Evolutionary conservation across 2,888 invertebrate species (phyloP), one percentile per base, ranked within the genome.

Genomic region (Caenorhabditis macrosperma): DNA sequence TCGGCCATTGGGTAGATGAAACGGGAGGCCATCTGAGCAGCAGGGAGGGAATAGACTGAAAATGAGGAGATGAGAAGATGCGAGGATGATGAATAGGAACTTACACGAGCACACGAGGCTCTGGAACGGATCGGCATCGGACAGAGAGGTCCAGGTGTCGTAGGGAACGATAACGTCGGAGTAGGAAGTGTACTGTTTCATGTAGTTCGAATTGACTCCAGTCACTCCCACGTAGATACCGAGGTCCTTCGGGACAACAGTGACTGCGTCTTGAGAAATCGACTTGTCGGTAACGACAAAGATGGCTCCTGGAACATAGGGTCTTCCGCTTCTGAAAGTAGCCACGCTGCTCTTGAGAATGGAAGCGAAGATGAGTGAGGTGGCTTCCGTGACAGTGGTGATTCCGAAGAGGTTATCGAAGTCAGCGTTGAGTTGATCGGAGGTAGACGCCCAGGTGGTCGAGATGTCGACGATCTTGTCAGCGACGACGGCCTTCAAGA

Each of bases 261-360:
- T 41, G 15, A 41, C 33, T 1, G 20, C n/a, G 5, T 12, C 28
- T 15, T 20, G 15, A 12, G 55, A 22, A 20, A 10, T 10, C 10
- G 28, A 28, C 46, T 78, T 78, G 44, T 78, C 78, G 46, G 78
- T 78, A 52, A 78, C 10, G 5, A 72, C 35, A 28, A 72, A 68
- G 6, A 78, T 20, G 12, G 72, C 78, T 33, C 26, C 78, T 12
- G 78, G 66, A 0, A 61, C 68, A 15, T 33, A 69, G 17, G 28
- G n/a, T 38, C 66, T 64, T 75, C 66, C 74, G 1, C 33, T 66
- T 59, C 50, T 41, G 44, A 75, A 52, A 12, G 59, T 28, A 10
- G 57, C 10, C 28, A 74, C 17, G 1, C 63, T 55, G 7, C 57
- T 55, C 2, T 54, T 17, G 26, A 72, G 63, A n/a, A 64, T 26